Evolutionary conservation across 2,113 vertebrate genomes (phyloP), one percentile per base, ranked within the genome.

Genomic region (Paracanthobrama guichenoti): DNA sequence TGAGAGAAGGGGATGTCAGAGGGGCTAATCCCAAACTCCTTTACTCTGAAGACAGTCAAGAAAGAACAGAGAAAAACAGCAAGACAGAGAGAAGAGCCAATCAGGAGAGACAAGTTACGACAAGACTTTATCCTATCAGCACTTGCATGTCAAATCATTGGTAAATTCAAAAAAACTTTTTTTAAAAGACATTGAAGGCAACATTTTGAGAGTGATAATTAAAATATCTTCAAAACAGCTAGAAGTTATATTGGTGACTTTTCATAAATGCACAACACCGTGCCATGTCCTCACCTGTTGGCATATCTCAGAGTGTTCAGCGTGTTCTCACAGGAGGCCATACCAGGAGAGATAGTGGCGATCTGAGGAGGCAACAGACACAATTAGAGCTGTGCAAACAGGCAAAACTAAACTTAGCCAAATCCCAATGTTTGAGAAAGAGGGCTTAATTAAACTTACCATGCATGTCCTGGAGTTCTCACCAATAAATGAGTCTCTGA

Each of bases 11-110:
- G 98, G 95, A 99, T 99, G 95, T 99, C 97, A 89, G 97, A 98
- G 86, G 98, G 98, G 96, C 97, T 98, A 95, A 99, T 99, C 96
- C 98, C 98, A 97, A 99, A 99, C 94, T 99, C 98, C 95, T 99
- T 99, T 95, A 99, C 98, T 96, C 98, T 99, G 95, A 94, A 95
- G 84, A 93, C 90, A 94, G 85, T 88, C 62, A 85, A 31, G 82
- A 78, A 39, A 71, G 64, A 83, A 89, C 73, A 90, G 86, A 88
- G 86, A 88, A 60, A 66, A 14, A 76, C 22, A 57, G 50, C 53
- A 82, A 75, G 75, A 88, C 88, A 87, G 78, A 88, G 87, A 44
- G 85, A 81, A 81, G 57, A 88, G 82, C 88, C 67, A 89, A 89
- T 92, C 85, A 92, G 82, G 50, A 84, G 31, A 85, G 79, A 90